Base-by-base conservation (phyloP, 2,113 vertebrate genomes). In the Hiodon tergisus region DNA sequence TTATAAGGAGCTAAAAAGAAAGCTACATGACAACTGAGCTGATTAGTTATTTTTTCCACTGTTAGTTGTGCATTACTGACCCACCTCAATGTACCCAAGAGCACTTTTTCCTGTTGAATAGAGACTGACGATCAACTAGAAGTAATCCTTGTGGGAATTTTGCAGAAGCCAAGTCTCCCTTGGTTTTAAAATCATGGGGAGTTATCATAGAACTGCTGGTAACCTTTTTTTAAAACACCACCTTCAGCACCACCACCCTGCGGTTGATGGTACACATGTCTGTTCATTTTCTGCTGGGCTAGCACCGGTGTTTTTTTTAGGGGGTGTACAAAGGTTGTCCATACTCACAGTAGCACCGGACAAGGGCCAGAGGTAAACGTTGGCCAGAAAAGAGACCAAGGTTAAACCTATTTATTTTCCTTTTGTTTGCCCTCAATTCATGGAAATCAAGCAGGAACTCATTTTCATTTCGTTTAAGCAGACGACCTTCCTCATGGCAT, bases 121-220 rank as follows among this genome's bases (percentile, higher is more conserved):
- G 31, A 31, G 31, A 31, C 31, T 1, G 31, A 31, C 31, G 31
- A 31, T 31, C 31, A 31, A 31, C 31, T 31, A 31, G 31, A 31
- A 31, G 2, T 31, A 31, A 31, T 31, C 31, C 31, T 31, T 81
- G 78, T 83, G 78, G 78, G 71, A 68, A 85, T 86, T 88, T 87
- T 85, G 84, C 83, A 88, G 85, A 81, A 86, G 83, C 79, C 85
- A 87, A 87, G 80, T 81, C 85, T 58, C 51, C 59, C 76, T 79
- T 1, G 4, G 84, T 82, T 86, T 87, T 87, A 89, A 88, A 88
- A 85, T 82, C 85, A 81, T 81, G 85, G 85, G 85, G 86, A 87
- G 88, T 83, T 83, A 86, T 85, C 86, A 84, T 85, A 87, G 83
- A 83, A 81, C 83, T 83, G 80, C 86, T 88, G 84, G 79, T 87